These are phyloP conservation scores for Monopis laevigella DNA, from an alignment of 2,888 invertebrate species.

Conservation along the genomic window DNA sequence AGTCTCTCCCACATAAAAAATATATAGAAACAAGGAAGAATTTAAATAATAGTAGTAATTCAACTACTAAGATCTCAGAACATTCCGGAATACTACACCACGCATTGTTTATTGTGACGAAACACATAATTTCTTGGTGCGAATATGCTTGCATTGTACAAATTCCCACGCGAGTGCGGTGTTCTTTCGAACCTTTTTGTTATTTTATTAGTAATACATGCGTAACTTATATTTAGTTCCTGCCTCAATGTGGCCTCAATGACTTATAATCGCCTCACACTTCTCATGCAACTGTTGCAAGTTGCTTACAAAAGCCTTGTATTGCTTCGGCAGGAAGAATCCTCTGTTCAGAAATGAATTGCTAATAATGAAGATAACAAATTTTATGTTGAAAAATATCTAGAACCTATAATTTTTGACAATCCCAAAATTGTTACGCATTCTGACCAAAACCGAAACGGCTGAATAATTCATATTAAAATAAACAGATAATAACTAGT, in stretches of 20 bases:
- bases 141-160: background rate
- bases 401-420: too few species aligned
- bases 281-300: too few species aligned
- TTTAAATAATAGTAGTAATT: background rate
- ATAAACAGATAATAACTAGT: background rate
- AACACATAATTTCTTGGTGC: slow-evolving; percentile 5
- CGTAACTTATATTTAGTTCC: background rate
- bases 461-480: too few species aligned
- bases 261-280: slow-evolving; percentile 6
- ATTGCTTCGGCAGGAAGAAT: too few species aligned
- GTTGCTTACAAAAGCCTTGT: too few species aligned
- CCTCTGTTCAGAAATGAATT: too few species aligned
- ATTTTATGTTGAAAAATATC: too few species aligned
- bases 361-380: too few species aligned
- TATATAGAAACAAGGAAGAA: background rate
- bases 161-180: background rate
- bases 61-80: background rate
- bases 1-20: too few species aligned
- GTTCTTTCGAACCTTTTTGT: background rate
- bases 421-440: too few species aligned
- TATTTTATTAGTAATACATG: background rate
- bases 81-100: slow-evolving; percentile 3
- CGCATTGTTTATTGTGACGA: background rate
- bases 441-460: too few species aligned
- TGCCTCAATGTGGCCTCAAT: slow-evolving; percentile 9